Evolutionary conservation across 2,888 invertebrate genomes (phyloP).

Genomic region (Azorinus chamasolen): DNA sequence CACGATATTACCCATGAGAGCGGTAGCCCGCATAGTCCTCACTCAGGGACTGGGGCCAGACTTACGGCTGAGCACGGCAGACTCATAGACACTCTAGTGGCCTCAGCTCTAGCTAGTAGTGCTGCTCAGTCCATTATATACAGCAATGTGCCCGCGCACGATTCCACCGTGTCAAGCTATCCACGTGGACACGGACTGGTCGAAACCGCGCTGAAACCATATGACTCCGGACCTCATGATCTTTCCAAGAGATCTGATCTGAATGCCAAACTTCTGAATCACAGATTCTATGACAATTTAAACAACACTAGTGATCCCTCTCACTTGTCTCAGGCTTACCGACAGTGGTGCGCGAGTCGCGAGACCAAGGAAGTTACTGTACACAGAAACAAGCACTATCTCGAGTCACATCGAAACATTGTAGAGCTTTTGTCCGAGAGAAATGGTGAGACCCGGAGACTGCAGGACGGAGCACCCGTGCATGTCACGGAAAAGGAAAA

Average conservation of each 20-base stretch:
- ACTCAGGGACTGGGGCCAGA: background rate
- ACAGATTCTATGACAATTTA: slow-evolving; percentile 43
- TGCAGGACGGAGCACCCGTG: slow-evolving; percentile 17
- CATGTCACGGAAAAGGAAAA: slow-evolving; percentile 58
- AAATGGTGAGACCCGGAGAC: slow-evolving; percentile 8
- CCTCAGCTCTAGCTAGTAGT: slow-evolving; percentile 58
- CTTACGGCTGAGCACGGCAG: slow-evolving; percentile 44
- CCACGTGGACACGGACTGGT: slow-evolving; percentile 22
- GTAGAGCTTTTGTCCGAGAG: slow-evolving; percentile 53
- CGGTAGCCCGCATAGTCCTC: background rate
- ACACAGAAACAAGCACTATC: slow-evolving; percentile 52
- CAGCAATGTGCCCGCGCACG: background rate
- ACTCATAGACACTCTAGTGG: slow-evolving; percentile 59
- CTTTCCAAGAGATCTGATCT: slow-evolving; percentile 51
- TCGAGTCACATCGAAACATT: slow-evolving; percentile 55
- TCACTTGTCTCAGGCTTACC: slow-evolving; percentile 16
- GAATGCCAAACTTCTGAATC: slow-evolving; percentile 29
- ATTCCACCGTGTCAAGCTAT: slow-evolving; percentile 8
- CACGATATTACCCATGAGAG: background rate
- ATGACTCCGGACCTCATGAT: slow-evolving; percentile 59
- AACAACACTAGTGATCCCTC: slow-evolving; percentile 36
- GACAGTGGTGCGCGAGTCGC: slow-evolving; percentile 40
- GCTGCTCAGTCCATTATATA: slow-evolving; percentile 62
- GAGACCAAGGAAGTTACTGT: slow-evolving; percentile 39
- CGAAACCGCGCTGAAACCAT: slow-evolving; percentile 26